A percentile compares a stretch with the other conserved stretches of the same genome.
Conservation (phyloP, 1,140 invertebrate species). For the Aplysia californica region DNA sequence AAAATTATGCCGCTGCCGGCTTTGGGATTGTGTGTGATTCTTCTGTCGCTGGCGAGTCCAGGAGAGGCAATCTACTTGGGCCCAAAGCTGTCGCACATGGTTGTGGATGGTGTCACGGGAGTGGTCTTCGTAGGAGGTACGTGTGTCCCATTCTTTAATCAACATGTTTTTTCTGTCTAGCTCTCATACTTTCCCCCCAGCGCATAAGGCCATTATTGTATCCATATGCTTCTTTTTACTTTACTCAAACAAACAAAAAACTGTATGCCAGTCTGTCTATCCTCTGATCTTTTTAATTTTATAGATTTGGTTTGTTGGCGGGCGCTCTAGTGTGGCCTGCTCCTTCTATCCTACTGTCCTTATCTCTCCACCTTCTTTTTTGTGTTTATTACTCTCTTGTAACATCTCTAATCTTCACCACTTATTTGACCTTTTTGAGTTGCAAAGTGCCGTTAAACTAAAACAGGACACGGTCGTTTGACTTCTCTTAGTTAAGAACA, state of each 20-base stretch:
- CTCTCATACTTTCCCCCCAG: slow-evolving; percentile 8
- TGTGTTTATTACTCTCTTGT: too few relatives aligned
- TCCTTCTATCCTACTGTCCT: too few relatives aligned
- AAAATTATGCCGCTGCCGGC: too few relatives aligned
- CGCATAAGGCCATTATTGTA: background rate
- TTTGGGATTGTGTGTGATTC: background rate
- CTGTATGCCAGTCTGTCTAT: background rate
- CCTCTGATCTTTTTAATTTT: background rate
- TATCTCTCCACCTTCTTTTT: too few relatives aligned
- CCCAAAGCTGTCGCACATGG: slow-evolving; percentile 77
- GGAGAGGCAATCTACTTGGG: slow-evolving; percentile 28
- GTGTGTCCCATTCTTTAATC: background rate
- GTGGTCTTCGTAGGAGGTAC: slow-evolving; percentile 21
- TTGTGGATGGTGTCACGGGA: slow-evolving; percentile 85
- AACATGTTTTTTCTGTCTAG: background rate
- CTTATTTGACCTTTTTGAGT: too few relatives aligned
- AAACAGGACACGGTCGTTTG: too few relatives aligned
- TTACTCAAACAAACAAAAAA: background rate
- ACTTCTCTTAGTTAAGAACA: too few relatives aligned
- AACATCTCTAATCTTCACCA: too few relatives aligned
- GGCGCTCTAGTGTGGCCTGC: too few relatives aligned
- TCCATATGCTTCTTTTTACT: too few relatives aligned
- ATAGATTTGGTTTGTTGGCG: too few relatives aligned
- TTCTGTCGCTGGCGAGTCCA: background rate
- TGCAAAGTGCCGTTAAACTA: too few relatives aligned